These are phyloP conservation scores for Pseudomyrmex cubaensis DNA, from an alignment of 1,140 invertebrate genomes.

Conservation along the genomic window DNA sequence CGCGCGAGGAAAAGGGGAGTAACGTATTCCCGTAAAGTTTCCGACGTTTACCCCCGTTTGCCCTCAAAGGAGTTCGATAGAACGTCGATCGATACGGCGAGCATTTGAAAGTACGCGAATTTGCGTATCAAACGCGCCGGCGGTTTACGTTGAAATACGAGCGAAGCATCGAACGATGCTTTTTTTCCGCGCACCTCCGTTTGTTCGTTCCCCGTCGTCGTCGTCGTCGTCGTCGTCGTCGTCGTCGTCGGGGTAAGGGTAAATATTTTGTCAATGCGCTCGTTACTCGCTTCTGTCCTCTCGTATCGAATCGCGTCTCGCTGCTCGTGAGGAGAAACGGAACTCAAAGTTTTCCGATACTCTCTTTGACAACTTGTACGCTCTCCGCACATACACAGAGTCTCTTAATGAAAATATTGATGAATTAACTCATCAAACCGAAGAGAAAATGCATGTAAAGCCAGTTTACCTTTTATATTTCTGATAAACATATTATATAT, in stretches of 20 bases:
- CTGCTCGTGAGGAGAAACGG: slow-evolving; percentile 7
- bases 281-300: slow-evolving; percentile 59
- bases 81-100: slow-evolving; percentile 47
- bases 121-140: slow-evolving; percentile 54
- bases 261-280: slow-evolving; percentile 71
- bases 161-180: slow-evolving; percentile 50
- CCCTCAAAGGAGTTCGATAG: slow-evolving; percentile 59
- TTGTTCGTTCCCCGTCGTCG: neutral
- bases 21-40: slow-evolving; percentile 47
- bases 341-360: slow-evolving; percentile 31
- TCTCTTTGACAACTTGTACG: slow-evolving; percentile 38
- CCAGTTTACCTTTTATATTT: neutral
- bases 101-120: slow-evolving; percentile 58
- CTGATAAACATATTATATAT: neutral
- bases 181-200: slow-evolving; percentile 5
- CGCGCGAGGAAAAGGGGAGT: slow-evolving; percentile 57
- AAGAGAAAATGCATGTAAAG: neutral
- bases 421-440: neutral
- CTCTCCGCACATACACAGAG: slow-evolving; percentile 4
- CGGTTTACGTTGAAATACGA: slow-evolving; percentile 62
- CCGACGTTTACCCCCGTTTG: slow-evolving; percentile 47
- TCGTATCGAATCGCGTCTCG: slow-evolving; percentile 48
- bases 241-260: slow-evolving; percentile 19
- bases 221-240: neutral
- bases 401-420: slow-evolving; percentile 32